These are phyloP conservation scores for Apoda limacodes DNA, from an alignment of 2,888 invertebrate genomes.

Conservation along the genomic window DNA sequence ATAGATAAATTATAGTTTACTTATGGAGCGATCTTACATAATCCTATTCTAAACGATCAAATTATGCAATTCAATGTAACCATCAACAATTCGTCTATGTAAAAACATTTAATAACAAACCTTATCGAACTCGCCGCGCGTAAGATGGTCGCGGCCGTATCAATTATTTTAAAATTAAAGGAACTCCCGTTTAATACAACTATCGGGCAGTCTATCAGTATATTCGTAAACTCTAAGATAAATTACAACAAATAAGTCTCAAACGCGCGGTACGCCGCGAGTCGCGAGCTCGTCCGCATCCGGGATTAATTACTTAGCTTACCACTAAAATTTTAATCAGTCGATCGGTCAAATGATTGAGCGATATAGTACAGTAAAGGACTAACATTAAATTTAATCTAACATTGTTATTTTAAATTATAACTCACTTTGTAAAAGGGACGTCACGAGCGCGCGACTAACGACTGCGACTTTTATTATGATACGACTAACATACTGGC, in stretches of 20 bases:
- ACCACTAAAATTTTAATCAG: conserved; percentile 70
- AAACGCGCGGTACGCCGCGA: conserved; percentile 15
- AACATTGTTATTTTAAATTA: conserved; percentile 69
- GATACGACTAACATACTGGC: conserved; percentile 39
- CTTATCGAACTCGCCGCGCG: conserved; percentile 32
- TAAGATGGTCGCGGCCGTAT: conserved; percentile 26
- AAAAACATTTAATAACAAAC: conserved; percentile 58
- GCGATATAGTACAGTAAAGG: conserved; percentile 69
- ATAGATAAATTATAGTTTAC: conserved; percentile 67
- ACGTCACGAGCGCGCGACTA: conserved; percentile 35
- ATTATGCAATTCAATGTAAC: conserved; percentile 58
- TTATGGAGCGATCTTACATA: conserved; percentile 69
- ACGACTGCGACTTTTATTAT: conserved; percentile 22
- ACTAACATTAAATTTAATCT: conserved; percentile 71
- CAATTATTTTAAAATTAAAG: conserved; percentile 44
- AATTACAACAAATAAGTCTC: background rate
- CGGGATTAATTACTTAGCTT: conserved; percentile 62
- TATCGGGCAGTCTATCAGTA: conserved; percentile 36
- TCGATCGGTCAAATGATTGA: conserved; percentile 70
- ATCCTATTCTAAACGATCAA: conserved; percentile 68
- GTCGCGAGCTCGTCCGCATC: conserved; percentile 24
- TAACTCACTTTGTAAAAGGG: conserved; percentile 58
- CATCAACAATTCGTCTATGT: conserved; percentile 60
- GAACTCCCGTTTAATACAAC: conserved; percentile 38
- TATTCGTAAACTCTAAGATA: background rate